phyloP scores from a whole-genome alignment of 2,888 invertebrate species.

The Muschampia plurimacula region DNA sequence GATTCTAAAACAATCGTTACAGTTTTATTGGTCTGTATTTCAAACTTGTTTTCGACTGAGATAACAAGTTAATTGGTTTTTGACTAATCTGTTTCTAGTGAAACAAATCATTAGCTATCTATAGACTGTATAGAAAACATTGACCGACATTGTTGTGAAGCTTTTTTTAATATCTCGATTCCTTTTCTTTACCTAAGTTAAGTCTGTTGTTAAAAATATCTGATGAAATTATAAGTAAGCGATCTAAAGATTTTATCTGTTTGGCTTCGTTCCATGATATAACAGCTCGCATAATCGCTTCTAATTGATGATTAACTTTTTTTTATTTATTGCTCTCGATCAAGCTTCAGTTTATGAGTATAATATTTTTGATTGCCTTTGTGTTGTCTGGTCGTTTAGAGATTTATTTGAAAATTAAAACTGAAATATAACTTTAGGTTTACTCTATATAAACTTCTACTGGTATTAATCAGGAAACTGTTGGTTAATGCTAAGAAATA shows the following conservation, averaged over 20 bases:
- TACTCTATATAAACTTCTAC: not conserved
- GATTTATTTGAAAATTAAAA: not conserved
- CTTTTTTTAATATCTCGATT: not conserved
- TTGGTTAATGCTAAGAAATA: conserved; percentile 24
- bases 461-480: conserved; percentile 21
- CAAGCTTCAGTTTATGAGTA: not conserved
- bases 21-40: conserved; percentile 9
- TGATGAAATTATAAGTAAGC: too few species aligned
- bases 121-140: not conserved
- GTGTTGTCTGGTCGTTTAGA: not conserved
- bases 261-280: conserved; percentile 49
- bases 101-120: conserved; percentile 17
- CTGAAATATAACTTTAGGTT: too few species aligned
- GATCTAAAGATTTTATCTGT: not conserved
- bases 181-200: not conserved
- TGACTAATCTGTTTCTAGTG: conserved; percentile 7
- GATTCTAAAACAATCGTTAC: conserved; percentile 9
- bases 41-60: not conserved
- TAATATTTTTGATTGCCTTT: not conserved
- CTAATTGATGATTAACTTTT: conserved; percentile 37
- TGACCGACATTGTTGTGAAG: not conserved
- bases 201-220: too few species aligned
- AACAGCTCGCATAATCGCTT: conserved; percentile 33
- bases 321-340: not conserved
- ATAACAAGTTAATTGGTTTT: conserved; percentile 12